Conservation (phyloP, 2,113 vertebrate species). For the Nibea coibor region DNA sequence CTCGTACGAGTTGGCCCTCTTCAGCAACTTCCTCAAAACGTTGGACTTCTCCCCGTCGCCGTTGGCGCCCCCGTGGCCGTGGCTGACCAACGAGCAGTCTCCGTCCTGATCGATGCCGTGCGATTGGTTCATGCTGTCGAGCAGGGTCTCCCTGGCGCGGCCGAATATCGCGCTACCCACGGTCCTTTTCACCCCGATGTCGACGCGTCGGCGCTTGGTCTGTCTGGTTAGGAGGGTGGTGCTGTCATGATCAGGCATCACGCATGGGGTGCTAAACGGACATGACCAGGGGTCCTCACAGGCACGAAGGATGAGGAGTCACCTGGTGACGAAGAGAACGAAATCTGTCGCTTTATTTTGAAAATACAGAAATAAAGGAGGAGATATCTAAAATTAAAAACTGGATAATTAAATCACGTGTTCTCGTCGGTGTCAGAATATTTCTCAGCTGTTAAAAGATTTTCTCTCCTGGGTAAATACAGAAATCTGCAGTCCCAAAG, state of each 20-base stretch:
- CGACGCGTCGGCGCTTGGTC: conserved; percentile 99
- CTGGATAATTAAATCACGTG: background rate
- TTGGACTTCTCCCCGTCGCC: conserved; percentile 98
- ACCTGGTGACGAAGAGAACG: conserved; percentile 90
- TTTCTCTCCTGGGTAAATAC: background rate
- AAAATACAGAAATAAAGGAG: background rate
- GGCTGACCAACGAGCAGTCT: conserved; percentile 94
- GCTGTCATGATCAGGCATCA: conserved; percentile 99
- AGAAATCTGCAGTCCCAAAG: too few relatives aligned
- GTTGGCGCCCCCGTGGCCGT: conserved; percentile 67
- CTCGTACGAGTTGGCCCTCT: conserved; percentile 99
- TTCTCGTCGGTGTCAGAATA: background rate
- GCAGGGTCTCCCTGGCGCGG: conserved; percentile 91
- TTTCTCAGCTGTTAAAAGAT: background rate
- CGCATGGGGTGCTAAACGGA: conserved; percentile 80
- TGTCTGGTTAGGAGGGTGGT: conserved; percentile 98
- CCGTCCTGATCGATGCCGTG: conserved; percentile 95
- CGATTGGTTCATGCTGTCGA: conserved; percentile 96
- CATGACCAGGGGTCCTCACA: conserved; percentile 86
- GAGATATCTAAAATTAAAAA: background rate
- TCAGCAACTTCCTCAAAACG: conserved; percentile 97
- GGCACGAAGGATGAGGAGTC: conserved; percentile 84
- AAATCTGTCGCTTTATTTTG: background rate
- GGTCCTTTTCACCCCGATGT: conserved; percentile 99
- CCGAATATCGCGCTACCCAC: conserved; percentile 93